Evolutionary conservation across 2,797 vertebrate species (phyloP).

Genomic region (Neomorphus geoffroyi): DNA sequence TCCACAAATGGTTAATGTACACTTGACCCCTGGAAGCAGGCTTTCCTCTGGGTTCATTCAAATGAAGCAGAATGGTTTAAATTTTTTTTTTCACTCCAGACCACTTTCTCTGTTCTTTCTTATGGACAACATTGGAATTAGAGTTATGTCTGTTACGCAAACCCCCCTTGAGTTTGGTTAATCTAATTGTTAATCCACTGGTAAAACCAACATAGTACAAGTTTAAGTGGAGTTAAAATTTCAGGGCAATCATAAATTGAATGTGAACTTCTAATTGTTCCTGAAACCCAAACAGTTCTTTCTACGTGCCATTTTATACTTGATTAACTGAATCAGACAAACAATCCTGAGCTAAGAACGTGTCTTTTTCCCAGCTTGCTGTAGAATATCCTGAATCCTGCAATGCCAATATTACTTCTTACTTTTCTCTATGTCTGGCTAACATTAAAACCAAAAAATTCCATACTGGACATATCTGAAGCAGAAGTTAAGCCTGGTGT

Average conservation of each 20-base stretch:
- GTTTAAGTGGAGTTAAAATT: background rate
- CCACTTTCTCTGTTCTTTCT: background rate
- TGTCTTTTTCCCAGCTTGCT: background rate
- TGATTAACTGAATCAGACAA: background rate
- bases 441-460: background rate
- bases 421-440: background rate
- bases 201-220: background rate
- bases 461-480: background rate
- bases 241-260: background rate
- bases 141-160: background rate
- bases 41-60: background rate
- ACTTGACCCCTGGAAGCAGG: background rate
- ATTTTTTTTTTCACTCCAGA: background rate
- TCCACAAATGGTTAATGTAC: background rate
- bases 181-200: background rate
- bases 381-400: background rate
- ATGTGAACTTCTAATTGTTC: background rate
- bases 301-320: background rate
- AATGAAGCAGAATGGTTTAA: background rate
- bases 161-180: rapidly evolving
- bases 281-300: background rate
- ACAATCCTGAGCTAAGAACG: background rate
- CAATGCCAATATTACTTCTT: background rate
- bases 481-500: background rate
- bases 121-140: background rate